Percentiles rank a stretch among this genome's conserved stretches.
Evolutionary conservation across 2,113 vertebrate species (phyloP).

Genomic region (Polypterus senegalus): DNA sequence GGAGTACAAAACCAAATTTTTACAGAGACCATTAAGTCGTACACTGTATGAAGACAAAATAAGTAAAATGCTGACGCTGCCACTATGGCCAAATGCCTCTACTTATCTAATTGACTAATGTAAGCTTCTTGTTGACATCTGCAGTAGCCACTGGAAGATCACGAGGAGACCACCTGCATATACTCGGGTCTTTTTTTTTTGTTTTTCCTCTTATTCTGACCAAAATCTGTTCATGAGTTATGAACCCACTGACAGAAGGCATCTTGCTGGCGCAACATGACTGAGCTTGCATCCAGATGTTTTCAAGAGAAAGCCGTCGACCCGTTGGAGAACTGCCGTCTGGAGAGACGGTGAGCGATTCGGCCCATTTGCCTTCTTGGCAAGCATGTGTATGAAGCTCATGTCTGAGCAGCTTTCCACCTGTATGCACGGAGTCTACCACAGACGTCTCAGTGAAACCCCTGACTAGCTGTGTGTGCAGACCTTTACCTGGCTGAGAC

Average conservation of each 20-base stretch:
- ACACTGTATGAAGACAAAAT: too few relatives aligned
- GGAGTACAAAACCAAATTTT: too few relatives aligned
- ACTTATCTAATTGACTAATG: too few relatives aligned
- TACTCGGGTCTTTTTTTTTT: too few relatives aligned
- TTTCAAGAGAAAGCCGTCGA: slow-evolving; percentile 38
- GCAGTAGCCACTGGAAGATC: too few relatives aligned
- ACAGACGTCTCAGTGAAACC: neutral
- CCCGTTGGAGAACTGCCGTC: slow-evolving; percentile 23
- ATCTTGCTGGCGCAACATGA: slow-evolving; percentile 20
- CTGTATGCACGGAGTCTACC: neutral
- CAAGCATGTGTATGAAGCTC: neutral
- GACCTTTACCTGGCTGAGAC: too few relatives aligned
- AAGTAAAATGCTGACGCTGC: too few relatives aligned
- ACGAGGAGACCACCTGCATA: too few relatives aligned
- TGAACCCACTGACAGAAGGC: slow-evolving; percentile 28
- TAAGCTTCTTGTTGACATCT: too few relatives aligned
- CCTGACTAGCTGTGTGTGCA: neutral
- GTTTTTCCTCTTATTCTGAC: too few relatives aligned
- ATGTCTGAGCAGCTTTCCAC: neutral
- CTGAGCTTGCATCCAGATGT: slow-evolving; percentile 36
- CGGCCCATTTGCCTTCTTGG: slow-evolving; percentile 1
- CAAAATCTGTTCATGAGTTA: slow-evolving; percentile 23
- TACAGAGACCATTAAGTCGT: too few relatives aligned
- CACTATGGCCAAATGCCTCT: too few relatives aligned
- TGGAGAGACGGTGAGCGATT: neutral